phyloP scores from a whole-genome alignment of 1,140 invertebrate species.

The Arion vulgaris region DNA sequence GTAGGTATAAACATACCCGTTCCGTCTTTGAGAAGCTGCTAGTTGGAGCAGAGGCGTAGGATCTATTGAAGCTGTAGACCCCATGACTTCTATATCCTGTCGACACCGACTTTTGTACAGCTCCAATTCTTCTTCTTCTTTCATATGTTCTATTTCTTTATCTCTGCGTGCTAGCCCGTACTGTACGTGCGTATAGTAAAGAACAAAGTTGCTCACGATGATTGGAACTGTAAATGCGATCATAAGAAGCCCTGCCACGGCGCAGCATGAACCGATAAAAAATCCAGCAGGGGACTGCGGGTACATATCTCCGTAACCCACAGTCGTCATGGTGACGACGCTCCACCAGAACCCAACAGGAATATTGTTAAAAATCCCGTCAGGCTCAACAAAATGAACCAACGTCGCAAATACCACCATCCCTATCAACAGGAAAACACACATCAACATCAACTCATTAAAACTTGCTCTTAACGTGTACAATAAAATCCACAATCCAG shows the following conservation, averaged over 20 bases:
- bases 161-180: slow-evolving; percentile 58
- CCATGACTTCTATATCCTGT: neutral
- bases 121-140: slow-evolving; percentile 40
- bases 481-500: slow-evolving; percentile 96
- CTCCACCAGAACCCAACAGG: slow-evolving; percentile 98
- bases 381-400: slow-evolving; percentile 63
- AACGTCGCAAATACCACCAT: slow-evolving; percentile 68
- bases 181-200: slow-evolving; percentile 72
- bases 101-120: neutral
- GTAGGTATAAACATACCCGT: neutral
- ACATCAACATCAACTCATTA: slow-evolving; percentile 96
- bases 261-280: slow-evolving; percentile 89
- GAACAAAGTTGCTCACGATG: slow-evolving; percentile 71
- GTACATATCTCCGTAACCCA: slow-evolving; percentile 95
- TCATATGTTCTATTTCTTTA: slow-evolving; percentile 40
- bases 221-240: slow-evolving; percentile 87
- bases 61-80: neutral
- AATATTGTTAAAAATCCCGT: slow-evolving; percentile 92
- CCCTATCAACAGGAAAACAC: slow-evolving; percentile 65
- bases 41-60: neutral
- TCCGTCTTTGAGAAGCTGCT: neutral
- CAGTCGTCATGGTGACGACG: slow-evolving; percentile 98
- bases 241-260: slow-evolving; percentile 94
- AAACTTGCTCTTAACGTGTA: slow-evolving; percentile 98
- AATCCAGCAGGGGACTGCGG: slow-evolving; percentile 80